Percentiles rank a stretch among this genome's conserved stretches.
Conservation (phyloP, 2,797 vertebrate species). For the Monodelphis domestica region DNA sequence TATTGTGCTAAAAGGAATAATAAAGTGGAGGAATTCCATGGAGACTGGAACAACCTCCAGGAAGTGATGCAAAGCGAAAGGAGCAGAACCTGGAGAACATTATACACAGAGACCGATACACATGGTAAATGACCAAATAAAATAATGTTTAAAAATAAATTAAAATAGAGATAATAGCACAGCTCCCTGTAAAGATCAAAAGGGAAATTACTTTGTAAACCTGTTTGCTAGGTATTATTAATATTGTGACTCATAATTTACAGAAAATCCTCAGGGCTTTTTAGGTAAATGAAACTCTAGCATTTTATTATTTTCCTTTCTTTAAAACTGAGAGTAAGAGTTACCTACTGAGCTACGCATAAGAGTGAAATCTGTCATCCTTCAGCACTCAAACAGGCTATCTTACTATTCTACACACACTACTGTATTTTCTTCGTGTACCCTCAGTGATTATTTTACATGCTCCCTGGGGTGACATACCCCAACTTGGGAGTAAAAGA, state of each 20-base stretch:
- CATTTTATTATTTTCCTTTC: background rate
- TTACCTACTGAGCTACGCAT: background rate
- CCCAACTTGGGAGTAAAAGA: background rate
- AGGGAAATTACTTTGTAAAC: background rate
- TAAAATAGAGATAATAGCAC: constrained; percentile 1
- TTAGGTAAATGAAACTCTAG: background rate
- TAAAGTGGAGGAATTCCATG: too few relatives aligned
- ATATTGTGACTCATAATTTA: background rate
- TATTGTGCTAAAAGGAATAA: too few relatives aligned
- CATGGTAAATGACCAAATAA: too few relatives aligned
- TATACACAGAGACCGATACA: too few relatives aligned
- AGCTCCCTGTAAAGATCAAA: background rate
- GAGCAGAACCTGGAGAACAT: too few relatives aligned
- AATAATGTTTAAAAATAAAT: too few relatives aligned
- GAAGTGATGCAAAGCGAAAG: too few relatives aligned
- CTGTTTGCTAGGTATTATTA: background rate
- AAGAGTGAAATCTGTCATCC: background rate
- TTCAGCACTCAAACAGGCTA: background rate
- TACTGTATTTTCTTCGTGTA: background rate
- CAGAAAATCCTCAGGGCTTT: background rate
- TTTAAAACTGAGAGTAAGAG: background rate
- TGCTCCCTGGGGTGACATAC: background rate
- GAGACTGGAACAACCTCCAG: too few relatives aligned
- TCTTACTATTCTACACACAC: background rate
- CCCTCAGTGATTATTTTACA: background rate